Evolutionary conservation across 1,140 invertebrate genomes (phyloP).

Genomic region (Zaprionus camerounensis): DNA sequence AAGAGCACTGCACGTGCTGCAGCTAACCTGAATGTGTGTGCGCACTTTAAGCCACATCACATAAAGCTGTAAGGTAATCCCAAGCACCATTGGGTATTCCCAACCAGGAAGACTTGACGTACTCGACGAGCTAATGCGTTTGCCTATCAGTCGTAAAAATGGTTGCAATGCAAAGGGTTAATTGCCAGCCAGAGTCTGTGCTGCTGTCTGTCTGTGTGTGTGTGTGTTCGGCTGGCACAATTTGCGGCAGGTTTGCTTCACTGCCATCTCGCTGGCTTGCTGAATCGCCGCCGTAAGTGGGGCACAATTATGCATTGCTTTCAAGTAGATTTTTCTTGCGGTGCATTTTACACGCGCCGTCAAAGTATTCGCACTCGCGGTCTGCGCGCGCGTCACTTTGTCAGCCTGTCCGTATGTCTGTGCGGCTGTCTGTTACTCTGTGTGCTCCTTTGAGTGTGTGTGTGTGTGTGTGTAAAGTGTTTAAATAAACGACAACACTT

Average conservation of each 20-base stretch:
- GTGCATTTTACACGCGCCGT: constrained; percentile 58
- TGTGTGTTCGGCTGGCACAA: constrained; percentile 4
- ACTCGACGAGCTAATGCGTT: neutral
- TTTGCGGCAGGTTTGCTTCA: constrained; percentile 17
- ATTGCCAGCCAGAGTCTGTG: constrained; percentile 31
- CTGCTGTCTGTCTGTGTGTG: constrained; percentile 1
- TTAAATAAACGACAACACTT: constrained; percentile 82
- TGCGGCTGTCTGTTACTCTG: constrained; percentile 27
- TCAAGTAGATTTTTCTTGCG: constrained; percentile 64
- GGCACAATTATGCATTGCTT: constrained; percentile 52
- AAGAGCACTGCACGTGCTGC: too few species aligned
- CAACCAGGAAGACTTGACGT: neutral
- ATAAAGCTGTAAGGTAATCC: neutral
- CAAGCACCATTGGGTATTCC: neutral
- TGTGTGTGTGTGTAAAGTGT: constrained; percentile 56
- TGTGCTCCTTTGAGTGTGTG: constrained; percentile 17
- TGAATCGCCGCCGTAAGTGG: constrained; percentile 26
- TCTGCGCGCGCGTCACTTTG: neutral
- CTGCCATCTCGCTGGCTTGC: neutral
- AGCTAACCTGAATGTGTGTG: too few species aligned
- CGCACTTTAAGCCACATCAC: neutral
- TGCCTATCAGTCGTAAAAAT: neutral
- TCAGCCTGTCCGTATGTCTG: constrained; percentile 12
- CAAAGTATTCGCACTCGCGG: constrained; percentile 21
- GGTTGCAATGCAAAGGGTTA: constrained; percentile 56